Percentiles rank a stretch among this genome's conserved stretches.
These are phyloP conservation scores for Euschistus heros DNA, from an alignment of 1,140 invertebrate species.

Conservation along the genomic window DNA sequence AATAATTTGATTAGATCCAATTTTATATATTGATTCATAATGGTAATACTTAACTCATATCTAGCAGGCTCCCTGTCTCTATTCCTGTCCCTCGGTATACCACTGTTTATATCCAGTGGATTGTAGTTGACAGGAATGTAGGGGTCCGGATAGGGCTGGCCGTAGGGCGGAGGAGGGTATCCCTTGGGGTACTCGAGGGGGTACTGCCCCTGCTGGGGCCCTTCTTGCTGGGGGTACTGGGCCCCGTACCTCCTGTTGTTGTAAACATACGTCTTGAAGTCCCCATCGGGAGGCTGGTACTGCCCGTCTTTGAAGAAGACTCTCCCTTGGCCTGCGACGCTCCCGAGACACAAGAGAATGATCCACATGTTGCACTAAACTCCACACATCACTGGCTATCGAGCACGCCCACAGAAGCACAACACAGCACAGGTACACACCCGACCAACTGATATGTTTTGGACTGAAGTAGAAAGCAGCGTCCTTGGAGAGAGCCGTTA, in stretches of 20 bases:
- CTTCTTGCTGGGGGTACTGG: neutral
- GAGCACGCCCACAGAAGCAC: too few relatives aligned
- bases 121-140: neutral
- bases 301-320: too few relatives aligned
- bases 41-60: conserved; percentile 1
- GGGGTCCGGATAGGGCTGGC: neutral
- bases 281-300: neutral
- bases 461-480: too few relatives aligned
- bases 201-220: neutral
- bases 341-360: too few relatives aligned
- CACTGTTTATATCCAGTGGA: neutral
- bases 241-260: conserved; percentile 6
- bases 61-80: neutral
- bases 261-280: neutral
- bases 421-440: too few relatives aligned
- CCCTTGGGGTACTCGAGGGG: neutral
- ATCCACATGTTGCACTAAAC: too few relatives aligned
- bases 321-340: neutral
- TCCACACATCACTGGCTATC: too few relatives aligned
- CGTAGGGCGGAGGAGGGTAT: neutral
- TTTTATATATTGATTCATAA: too few relatives aligned
- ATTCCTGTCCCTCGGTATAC: neutral
- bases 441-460: too few relatives aligned
- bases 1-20: too few relatives aligned
- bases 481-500: too few relatives aligned